These are phyloP conservation scores for Darevskia mixta DNA, from an alignment of 2,797 vertebrate genomes.

Conservation along the genomic window DNA sequence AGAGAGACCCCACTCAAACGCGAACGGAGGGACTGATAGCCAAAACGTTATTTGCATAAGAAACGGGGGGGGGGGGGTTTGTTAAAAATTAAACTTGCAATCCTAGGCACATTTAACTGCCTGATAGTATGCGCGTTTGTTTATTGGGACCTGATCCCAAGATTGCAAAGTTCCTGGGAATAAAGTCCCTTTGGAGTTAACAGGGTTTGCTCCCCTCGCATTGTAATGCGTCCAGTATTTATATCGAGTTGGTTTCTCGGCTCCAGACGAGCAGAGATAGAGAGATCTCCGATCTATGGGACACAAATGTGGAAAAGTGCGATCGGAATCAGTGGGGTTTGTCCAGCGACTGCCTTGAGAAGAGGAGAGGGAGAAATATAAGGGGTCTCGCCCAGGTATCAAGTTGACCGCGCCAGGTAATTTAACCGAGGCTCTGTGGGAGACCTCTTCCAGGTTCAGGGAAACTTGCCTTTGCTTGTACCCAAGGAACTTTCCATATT, in stretches of 20 bases:
- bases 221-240: not conserved
- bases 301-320: not conserved
- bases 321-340: not conserved
- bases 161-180: not conserved
- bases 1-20: not conserved
- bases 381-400: not conserved
- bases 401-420: conserved; percentile 41
- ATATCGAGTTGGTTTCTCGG: not conserved
- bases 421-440: no score
- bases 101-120: not conserved
- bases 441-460: not conserved
- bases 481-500: not conserved
- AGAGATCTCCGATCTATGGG: not conserved
- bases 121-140: not conserved
- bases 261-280: not conserved
- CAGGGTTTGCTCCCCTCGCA: not conserved
- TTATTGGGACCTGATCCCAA: not conserved
- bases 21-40: no score
- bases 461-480: no score
- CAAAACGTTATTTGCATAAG: not conserved
- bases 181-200: not conserved
- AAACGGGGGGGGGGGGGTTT: accelerated
- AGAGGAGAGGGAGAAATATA: not conserved
- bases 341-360: not conserved
- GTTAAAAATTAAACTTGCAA: not conserved